Conservation (phyloP, 2,113 vertebrate genomes). For the Pollachius pollachius region DNA sequence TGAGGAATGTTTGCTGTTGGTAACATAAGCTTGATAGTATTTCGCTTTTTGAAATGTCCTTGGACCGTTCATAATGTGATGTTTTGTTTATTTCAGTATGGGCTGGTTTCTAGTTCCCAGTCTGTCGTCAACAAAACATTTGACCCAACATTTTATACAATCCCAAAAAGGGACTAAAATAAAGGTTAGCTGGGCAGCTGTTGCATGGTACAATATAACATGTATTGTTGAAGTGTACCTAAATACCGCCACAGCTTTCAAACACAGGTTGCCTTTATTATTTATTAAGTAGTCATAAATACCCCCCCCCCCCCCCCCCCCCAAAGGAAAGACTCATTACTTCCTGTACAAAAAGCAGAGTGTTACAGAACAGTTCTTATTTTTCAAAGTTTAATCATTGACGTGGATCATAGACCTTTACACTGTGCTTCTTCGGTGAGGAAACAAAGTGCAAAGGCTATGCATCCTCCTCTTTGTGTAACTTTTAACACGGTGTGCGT, state of each 20-base stretch:
- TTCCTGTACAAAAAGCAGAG: neutral
- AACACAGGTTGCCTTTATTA: neutral
- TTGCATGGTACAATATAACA: no score
- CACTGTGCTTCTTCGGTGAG: conserved; percentile 31
- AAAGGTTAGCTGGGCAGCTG: no score
- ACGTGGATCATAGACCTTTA: conserved; percentile 32
- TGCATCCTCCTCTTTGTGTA: conserved; percentile 7
- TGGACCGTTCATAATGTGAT: neutral
- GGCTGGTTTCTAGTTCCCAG: no score
- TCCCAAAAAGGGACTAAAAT: no score
- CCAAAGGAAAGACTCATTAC: neutral
- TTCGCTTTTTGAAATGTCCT: neutral
- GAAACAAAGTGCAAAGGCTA: conserved; percentile 58
- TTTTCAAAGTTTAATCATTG: conserved; percentile 60
- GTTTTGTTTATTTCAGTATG: no score
- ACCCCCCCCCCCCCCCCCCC: neutral
- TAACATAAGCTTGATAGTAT: no score
- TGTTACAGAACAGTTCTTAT: conserved; percentile 14
- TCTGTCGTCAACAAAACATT: no score
- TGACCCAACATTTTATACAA: no score
- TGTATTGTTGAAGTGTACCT: no score
- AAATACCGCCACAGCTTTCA: no score
- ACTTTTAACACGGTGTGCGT: neutral
- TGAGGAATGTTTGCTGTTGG: conserved; percentile 9
- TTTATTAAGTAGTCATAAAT: neutral